Evolutionary conservation across 2,888 invertebrate genomes (phyloP).

Genomic region (Craniophora ligustri): DNA sequence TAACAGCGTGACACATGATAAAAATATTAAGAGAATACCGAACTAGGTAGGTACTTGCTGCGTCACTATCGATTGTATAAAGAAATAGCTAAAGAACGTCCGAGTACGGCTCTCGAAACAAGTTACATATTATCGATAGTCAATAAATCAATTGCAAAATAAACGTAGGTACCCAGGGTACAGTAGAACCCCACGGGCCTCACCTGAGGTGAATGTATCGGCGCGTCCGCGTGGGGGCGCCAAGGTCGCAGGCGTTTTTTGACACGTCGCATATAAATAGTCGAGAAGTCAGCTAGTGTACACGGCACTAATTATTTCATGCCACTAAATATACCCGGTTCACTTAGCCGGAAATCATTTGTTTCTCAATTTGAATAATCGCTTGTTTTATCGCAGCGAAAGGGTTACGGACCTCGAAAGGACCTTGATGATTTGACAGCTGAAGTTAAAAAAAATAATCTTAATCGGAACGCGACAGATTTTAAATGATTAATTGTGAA

Average conservation of each 20-base stretch:
- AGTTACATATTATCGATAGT: slow-evolving; percentile 30
- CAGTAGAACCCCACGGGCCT: slow-evolving; percentile 75
- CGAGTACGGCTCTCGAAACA: neutral
- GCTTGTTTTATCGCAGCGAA: slow-evolving; percentile 70
- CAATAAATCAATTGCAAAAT: slow-evolving; percentile 58
- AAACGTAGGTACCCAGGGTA: slow-evolving; percentile 61
- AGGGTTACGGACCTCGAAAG: slow-evolving; percentile 75
- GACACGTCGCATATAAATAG: slow-evolving; percentile 85
- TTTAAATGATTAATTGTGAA: slow-evolving; percentile 28
- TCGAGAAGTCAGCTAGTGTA: slow-evolving; percentile 70
- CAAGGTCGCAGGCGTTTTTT: slow-evolving; percentile 87
- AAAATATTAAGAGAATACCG: too few species aligned
- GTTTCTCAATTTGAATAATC: slow-evolving; percentile 79
- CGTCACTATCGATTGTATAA: neutral
- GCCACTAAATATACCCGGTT: slow-evolving; percentile 64
- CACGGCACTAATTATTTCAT: slow-evolving; percentile 76
- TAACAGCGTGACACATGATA: slow-evolving; percentile 5
- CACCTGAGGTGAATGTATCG: slow-evolving; percentile 86
- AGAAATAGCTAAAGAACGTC: neutral
- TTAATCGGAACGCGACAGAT: slow-evolving; percentile 33
- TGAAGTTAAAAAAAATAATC: slow-evolving; percentile 40
- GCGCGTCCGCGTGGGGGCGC: slow-evolving; percentile 83
- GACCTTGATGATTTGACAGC: slow-evolving; percentile 62
- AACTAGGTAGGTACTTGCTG: neutral
- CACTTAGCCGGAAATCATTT: slow-evolving; percentile 82